Conservation (phyloP, 2,113 vertebrate genomes). For the Lophochroa leadbeateri region DNA sequence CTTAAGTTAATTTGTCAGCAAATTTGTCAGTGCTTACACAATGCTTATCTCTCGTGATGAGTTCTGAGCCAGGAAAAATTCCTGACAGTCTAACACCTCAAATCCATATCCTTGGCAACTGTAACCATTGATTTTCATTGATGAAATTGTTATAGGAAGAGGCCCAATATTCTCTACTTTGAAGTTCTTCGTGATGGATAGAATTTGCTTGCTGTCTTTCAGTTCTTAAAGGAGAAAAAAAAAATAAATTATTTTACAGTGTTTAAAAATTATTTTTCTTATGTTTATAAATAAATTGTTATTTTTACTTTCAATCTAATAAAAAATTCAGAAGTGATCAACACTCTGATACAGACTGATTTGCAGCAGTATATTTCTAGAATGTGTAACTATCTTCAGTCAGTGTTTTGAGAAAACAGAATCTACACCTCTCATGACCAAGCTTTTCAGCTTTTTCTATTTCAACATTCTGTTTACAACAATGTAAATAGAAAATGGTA, state of each 20-base stretch:
- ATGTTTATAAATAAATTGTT: background rate
- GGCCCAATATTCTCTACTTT: slow-evolving; percentile 96
- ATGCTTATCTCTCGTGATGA: slow-evolving; percentile 92
- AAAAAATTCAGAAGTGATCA: background rate
- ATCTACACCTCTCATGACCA: background rate
- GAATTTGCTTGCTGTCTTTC: slow-evolving; percentile 89
- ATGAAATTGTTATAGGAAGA: slow-evolving; percentile 90
- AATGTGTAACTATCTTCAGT: background rate
- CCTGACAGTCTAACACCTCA: slow-evolving; percentile 90
- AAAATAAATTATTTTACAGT: background rate
- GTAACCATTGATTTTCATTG: slow-evolving; percentile 96
- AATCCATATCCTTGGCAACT: slow-evolving; percentile 96
- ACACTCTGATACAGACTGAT: background rate
- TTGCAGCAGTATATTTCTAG: background rate
- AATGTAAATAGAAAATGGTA: background rate
- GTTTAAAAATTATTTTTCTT: background rate
- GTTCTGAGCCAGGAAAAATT: slow-evolving; percentile 89
- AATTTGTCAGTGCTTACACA: slow-evolving; percentile 79
- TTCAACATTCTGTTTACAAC: background rate
- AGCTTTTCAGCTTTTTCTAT: background rate
- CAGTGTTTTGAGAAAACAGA: background rate
- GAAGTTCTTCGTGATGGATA: slow-evolving; percentile 91
- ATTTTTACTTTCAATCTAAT: background rate
- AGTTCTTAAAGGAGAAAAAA: slow-evolving; percentile 75
- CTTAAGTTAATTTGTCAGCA: background rate